These are phyloP conservation scores for Puntigrus tetrazona DNA, from an alignment of 2,113 vertebrate genomes.

Conservation along the genomic window DNA sequence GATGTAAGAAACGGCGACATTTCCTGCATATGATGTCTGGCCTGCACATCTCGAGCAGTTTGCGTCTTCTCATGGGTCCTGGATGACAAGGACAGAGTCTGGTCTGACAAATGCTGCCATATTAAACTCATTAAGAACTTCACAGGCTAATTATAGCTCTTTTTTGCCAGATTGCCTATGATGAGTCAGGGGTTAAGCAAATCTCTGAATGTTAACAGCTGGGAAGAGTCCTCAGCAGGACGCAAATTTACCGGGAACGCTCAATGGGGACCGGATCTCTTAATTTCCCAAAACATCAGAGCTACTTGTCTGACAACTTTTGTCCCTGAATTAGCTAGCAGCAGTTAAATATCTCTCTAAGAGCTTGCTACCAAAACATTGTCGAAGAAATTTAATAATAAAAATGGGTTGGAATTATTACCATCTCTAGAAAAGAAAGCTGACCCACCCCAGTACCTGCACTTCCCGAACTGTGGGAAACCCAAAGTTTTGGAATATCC, in stretches of 20 bases:
- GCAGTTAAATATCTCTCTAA: slow-evolving; percentile 50
- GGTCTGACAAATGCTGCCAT: slow-evolving; percentile 55
- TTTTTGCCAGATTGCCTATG: slow-evolving; percentile 61
- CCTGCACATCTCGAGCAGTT: not conserved
- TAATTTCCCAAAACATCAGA: slow-evolving; percentile 54
- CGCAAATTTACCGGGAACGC: slow-evolving; percentile 9
- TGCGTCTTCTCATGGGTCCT: not conserved
- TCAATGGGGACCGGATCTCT: slow-evolving; percentile 21
- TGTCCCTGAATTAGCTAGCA: not conserved
- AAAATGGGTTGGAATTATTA: slow-evolving; percentile 42
- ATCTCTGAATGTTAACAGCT: slow-evolving; percentile 59
- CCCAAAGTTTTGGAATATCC: slow-evolving; percentile 60
- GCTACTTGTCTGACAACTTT: not conserved
- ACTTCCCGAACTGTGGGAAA: slow-evolving; percentile 67
- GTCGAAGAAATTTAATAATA: not conserved
- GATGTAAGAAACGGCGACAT: slow-evolving; percentile 46
- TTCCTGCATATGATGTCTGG: not conserved
- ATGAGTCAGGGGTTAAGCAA: slow-evolving; percentile 60
- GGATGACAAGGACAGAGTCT: slow-evolving; percentile 53
- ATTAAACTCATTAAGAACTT: slow-evolving; percentile 58
- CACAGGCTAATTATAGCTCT: slow-evolving; percentile 66
- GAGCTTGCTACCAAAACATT: slow-evolving; percentile 5
- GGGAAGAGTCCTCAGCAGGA: slow-evolving; percentile 47
- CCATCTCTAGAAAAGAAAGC: slow-evolving; percentile 29
- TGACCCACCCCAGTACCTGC: slow-evolving; percentile 16